A percentile compares a stretch with the other conserved stretches of the same genome.
These are phyloP conservation scores for Piprites chloris DNA, from an alignment of 2,113 vertebrate genomes.

Conservation along the genomic window DNA sequence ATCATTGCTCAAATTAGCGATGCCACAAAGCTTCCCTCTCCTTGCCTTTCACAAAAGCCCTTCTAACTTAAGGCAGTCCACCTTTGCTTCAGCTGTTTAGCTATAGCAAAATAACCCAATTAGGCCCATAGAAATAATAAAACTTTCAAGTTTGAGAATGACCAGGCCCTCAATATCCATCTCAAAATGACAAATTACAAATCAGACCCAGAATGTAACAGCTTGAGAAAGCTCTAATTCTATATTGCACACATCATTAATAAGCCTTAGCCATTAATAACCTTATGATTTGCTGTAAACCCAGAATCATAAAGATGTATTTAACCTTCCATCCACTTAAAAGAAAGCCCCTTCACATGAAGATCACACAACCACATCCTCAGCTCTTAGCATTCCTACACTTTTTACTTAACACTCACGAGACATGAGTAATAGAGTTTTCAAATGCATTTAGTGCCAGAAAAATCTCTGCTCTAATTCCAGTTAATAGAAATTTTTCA, in stretches of 20 bases:
- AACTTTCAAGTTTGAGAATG: background rate
- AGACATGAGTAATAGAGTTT: background rate
- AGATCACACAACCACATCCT: background rate
- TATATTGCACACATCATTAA: background rate
- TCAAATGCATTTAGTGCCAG: background rate
- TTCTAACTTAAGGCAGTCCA: background rate
- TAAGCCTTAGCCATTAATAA: constrained; percentile 2
- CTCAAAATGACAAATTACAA: background rate
- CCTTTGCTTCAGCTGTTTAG: background rate
- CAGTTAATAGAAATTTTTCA: background rate
- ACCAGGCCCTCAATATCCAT: background rate
- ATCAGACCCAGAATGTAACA: background rate
- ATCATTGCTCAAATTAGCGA: background rate
- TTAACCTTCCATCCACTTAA: background rate
- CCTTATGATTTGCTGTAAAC: background rate
- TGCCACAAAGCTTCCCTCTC: background rate
- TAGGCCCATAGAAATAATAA: background rate
- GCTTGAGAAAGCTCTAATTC: background rate
- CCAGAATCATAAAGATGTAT: background rate
- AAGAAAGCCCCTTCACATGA: background rate
- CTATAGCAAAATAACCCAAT: background rate
- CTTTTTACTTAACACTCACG: background rate
- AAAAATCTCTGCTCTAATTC: background rate
- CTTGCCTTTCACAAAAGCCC: background rate
- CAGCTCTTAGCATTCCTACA: background rate